Base-by-base conservation (phyloP, 2,888 invertebrate species). In the Theristus sp. region DNA sequence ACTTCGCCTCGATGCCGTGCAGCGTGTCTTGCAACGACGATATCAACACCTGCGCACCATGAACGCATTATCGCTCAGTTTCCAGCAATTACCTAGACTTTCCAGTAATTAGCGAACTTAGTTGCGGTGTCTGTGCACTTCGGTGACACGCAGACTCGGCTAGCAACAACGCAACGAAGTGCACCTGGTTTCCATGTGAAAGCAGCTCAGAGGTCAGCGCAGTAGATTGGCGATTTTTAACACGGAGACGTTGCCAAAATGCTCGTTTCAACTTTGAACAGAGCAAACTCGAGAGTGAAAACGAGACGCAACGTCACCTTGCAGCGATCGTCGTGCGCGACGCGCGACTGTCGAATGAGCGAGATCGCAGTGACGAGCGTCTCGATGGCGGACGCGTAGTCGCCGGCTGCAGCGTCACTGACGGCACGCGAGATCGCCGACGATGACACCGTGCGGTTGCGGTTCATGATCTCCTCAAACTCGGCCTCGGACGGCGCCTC, bases 341-440 rank as follows among this genome's bases (percentile, higher is more conserved):
- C 87, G 79, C 90, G 89, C 61, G 94, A 94, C 80, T 96, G 94
- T 75, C 94, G 94, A 68, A 99, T 98, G 61, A 98, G 81, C 13
- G 94, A 93, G 70, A 98, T 94, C 10, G 98, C 98, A 0, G 98
- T 99, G 62, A 94, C 91, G 65, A 99, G 81, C 1, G 98, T 98
- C 79, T 98, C 96, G 65, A 98, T 93, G 58, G 98, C 98, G 75
- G 90, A 90, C 1, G 90, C 89, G 78, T 89, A 93, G 78, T 99
- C 96, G 17, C 94, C 81, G 80, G 70, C n/a, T 63, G 63, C 57
- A 1, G 94, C 94, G 78, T 96, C 94, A 58, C 89, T 88, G 49
- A 98, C 94, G 20, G 98, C 98, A 63, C 96, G 80, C 22, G 89
- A 88, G 66, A 98, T 98, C 25, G 98, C 98, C 59, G 89, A 90